Percentiles rank a stretch among this genome's conserved stretches.
Evolutionary conservation across 2,888 invertebrate genomes (phyloP).

Genomic region (Patella depressa): DNA sequence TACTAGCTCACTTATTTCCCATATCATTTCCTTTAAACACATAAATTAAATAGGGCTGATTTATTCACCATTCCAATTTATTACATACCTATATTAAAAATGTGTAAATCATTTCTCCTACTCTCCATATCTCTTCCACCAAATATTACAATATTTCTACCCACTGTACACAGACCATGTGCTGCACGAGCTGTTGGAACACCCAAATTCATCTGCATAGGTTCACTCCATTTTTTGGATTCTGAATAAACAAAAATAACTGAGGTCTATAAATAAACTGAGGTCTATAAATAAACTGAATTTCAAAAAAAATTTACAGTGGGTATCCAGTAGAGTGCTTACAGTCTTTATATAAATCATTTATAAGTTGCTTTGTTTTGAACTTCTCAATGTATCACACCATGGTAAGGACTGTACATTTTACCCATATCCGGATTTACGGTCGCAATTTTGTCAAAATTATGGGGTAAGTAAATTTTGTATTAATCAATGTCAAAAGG

Average conservation of each 20-base stretch:
- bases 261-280: too few relatives aligned
- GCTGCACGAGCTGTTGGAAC: conserved; percentile 67
- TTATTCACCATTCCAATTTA: background rate
- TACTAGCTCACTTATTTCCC: too few relatives aligned
- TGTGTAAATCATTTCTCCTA: conserved; percentile 66
- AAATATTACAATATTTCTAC: conserved; percentile 63
- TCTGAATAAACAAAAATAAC: conserved; percentile 41
- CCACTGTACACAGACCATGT: conserved; percentile 64
- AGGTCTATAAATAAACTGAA: too few relatives aligned
- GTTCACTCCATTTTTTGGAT: conserved; percentile 62
- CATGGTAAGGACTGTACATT: too few relatives aligned
- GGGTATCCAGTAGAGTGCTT: background rate
- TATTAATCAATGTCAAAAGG: too few relatives aligned
- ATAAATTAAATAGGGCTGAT: background rate
- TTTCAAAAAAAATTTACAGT: background rate
- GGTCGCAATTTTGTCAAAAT: too few relatives aligned
- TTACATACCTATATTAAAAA: conserved; percentile 65
- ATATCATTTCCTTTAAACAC: too few relatives aligned
- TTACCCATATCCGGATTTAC: too few relatives aligned
- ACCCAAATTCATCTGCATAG: conserved; percentile 68
- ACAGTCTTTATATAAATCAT: background rate
- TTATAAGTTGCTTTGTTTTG: background rate
- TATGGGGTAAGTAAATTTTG: too few relatives aligned
- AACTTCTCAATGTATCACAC: too few relatives aligned
- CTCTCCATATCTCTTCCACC: conserved; percentile 66